These are phyloP conservation scores for Zapornia atra DNA, from an alignment of 2,113 vertebrate species.

Conservation along the genomic window DNA sequence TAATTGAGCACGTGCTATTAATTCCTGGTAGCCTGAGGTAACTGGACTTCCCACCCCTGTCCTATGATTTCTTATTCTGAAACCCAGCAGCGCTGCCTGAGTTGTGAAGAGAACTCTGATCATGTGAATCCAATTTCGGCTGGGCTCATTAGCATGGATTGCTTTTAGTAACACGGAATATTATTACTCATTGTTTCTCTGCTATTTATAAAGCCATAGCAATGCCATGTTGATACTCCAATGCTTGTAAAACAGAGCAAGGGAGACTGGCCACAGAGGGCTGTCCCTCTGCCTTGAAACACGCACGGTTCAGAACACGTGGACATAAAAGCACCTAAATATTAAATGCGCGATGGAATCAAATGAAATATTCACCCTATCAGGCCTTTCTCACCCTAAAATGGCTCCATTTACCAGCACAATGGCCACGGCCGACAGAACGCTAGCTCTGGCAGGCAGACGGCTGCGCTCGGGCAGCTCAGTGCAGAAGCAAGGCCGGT, in stretches of 20 bases:
- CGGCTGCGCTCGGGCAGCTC: background rate
- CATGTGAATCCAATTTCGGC: slow-evolving; percentile 43
- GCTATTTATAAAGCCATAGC: slow-evolving; percentile 24
- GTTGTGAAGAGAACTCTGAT: slow-evolving; percentile 6
- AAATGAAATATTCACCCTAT: background rate
- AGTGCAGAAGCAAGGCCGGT: background rate
- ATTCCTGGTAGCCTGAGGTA: background rate
- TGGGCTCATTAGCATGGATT: slow-evolving; percentile 35
- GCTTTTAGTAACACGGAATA: slow-evolving; percentile 27
- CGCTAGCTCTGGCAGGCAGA: background rate
- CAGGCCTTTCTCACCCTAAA: background rate
- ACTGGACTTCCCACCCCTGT: background rate
- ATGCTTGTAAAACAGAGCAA: background rate
- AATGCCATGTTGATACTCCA: background rate
- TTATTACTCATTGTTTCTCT: slow-evolving; percentile 39
- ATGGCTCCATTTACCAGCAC: background rate
- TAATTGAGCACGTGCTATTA: background rate
- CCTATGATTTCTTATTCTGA: background rate
- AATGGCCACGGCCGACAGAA: background rate
- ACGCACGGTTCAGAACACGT: background rate
- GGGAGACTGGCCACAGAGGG: background rate
- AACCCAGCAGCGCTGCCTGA: background rate
- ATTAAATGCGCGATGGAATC: background rate
- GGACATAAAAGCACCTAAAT: background rate
- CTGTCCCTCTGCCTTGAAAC: background rate